phyloP scores from a whole-genome alignment of 2,888 invertebrate species.

The Phyto melanocephala region DNA sequence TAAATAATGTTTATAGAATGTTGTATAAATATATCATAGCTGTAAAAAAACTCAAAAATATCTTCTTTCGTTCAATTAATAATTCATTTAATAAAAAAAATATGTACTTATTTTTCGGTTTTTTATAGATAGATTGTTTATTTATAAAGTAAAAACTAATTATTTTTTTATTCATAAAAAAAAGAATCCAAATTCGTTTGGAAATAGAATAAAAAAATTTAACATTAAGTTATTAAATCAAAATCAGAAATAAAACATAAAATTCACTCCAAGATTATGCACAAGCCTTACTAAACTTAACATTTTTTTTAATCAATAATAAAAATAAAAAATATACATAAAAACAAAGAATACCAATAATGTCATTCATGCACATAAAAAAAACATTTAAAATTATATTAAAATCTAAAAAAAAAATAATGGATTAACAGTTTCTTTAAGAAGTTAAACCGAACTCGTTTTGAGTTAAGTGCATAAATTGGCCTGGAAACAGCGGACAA shows the following conservation, averaged over 20 bases:
- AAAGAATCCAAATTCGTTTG: not conserved
- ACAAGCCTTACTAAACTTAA: not conserved
- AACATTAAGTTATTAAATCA: not conserved
- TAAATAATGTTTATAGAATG: no score
- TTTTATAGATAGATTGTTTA: no score
- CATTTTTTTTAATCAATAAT: constrained; percentile 23
- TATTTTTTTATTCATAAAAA: not conserved
- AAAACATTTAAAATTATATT: constrained; percentile 1
- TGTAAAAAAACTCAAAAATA: no score
- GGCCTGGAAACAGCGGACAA: constrained; percentile 14
- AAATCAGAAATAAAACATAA: constrained; percentile 38
- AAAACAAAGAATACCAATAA: constrained; percentile 33
- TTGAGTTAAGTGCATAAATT: constrained; percentile 1
- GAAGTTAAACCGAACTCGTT: constrained; percentile 18
- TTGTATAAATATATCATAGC: no score
- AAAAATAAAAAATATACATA: constrained; percentile 20
- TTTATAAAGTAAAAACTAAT: no score
- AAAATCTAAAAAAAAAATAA: constrained; percentile 10
- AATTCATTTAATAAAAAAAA: no score
- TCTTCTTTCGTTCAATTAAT: no score
- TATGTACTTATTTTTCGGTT: no score
- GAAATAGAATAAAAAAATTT: constrained; percentile 19
- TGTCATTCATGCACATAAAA: constrained; percentile 29
- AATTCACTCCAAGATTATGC: constrained; percentile 23
- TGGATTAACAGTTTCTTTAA: not conserved